These are phyloP conservation scores for Periparus ater DNA, from an alignment of 2,797 vertebrate species.

Conservation along the genomic window DNA sequence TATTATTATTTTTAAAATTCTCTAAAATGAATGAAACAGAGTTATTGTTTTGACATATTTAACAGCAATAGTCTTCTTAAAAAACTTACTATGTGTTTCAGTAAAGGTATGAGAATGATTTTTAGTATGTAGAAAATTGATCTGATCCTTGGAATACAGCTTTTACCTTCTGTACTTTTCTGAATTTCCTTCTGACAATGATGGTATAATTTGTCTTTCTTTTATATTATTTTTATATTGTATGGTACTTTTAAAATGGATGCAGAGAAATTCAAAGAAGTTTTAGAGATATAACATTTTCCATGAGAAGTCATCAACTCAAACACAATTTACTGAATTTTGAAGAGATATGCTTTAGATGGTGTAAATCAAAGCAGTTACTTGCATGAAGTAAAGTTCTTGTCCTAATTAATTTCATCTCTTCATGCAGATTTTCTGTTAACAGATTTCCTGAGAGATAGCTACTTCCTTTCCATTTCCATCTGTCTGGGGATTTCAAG, in stretches of 20 bases:
- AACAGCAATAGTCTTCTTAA: not conserved
- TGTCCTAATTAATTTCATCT: not conserved
- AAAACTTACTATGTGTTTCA: not conserved
- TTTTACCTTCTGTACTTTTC: not conserved
- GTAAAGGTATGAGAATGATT: not conserved
- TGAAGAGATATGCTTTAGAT: not conserved
- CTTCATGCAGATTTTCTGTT: constrained; percentile 12
- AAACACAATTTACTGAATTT: not conserved
- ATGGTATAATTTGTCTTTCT: not conserved
- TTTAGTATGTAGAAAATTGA: not conserved
- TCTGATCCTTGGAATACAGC: not conserved
- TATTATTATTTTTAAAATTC: not conserved
- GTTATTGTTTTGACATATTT: not conserved
- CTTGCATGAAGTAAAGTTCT: not conserved
- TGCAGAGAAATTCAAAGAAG: not conserved
- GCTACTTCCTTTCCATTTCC: not conserved
- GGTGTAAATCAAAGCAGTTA: not conserved
- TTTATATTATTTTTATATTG: not conserved
- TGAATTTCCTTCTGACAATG: not conserved
- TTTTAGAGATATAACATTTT: not conserved
- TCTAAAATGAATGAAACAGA: not conserved
- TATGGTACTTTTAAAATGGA: not conserved
- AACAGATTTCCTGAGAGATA: not conserved
- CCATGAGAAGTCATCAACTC: not conserved
- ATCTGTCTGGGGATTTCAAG: not conserved